A percentile compares a stretch with the other conserved stretches of the same genome.
Evolutionary conservation across 2,797 vertebrate genomes (phyloP).

Genomic region (Numenius phaeopus): DNA sequence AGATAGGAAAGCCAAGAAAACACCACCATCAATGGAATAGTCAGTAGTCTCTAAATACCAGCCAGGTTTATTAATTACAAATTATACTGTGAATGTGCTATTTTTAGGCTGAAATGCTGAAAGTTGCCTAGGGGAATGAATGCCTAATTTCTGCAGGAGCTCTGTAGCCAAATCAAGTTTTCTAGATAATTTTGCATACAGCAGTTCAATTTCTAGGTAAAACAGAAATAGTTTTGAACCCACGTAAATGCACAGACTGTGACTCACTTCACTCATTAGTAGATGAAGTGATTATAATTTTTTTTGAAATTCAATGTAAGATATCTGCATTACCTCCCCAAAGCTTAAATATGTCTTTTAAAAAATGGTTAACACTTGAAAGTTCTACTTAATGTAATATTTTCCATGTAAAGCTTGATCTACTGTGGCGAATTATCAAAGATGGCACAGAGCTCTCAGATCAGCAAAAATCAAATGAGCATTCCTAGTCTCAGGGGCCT

Average conservation of each 20-base stretch:
- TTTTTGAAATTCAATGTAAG: neutral
- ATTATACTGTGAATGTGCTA: neutral
- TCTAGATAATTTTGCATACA: constrained; percentile 7
- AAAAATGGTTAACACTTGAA: neutral
- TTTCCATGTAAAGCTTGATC: constrained; percentile 46
- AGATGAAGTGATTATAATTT: neutral
- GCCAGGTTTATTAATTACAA: constrained; percentile 23
- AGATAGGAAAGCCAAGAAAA: neutral
- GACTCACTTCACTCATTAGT: neutral
- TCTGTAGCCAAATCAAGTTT: constrained; percentile 35
- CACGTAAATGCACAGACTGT: neutral
- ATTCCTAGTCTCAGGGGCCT: neutral
- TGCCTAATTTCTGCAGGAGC: constrained; percentile 3
- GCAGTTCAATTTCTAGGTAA: constrained; percentile 2
- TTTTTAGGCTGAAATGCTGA: constrained; percentile 13
- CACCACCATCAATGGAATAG: neutral
- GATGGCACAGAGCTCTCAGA: constrained; percentile 27
- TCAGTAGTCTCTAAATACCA: neutral
- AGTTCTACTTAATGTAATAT: constrained; percentile 17
- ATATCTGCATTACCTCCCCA: neutral
- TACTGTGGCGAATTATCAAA: constrained; percentile 44
- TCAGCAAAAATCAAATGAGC: constrained; percentile 56
- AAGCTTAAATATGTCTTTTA: neutral
- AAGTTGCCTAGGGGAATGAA: constrained; percentile 16
- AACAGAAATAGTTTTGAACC: constrained; percentile 18